These are phyloP conservation scores for Alosa sapidissima DNA, from an alignment of 2,797 vertebrate species.

Conservation along the genomic window DNA sequence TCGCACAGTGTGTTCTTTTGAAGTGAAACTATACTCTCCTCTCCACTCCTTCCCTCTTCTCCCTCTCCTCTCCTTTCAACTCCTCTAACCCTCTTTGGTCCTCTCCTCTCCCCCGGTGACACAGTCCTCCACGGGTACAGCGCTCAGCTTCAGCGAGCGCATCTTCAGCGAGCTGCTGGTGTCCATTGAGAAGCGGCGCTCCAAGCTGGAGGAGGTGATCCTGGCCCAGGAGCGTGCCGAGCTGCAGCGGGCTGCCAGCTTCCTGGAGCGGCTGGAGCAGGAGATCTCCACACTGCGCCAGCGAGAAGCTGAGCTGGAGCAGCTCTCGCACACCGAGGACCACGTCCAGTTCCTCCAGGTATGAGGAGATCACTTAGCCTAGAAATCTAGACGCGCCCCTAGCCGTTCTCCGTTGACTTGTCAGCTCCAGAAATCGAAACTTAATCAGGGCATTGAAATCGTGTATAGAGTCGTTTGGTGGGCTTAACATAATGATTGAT, in stretches of 20 bases:
- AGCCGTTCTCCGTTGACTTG: too few species aligned
- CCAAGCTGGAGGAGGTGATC: slow-evolving; percentile 17
- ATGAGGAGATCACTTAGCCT: background rate
- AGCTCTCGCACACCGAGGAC: background rate
- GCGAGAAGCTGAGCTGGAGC: slow-evolving; percentile 1
- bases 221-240: slow-evolving; percentile 1
- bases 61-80: background rate
- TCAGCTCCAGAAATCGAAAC: too few species aligned
- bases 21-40: background rate
- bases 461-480: too few species aligned
- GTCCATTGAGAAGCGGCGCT: slow-evolving; percentile 5
- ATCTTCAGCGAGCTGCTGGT: slow-evolving; percentile 22
- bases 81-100: background rate
- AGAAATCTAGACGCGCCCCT: too few species aligned
- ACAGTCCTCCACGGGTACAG: background rate
- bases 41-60: background rate
- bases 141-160: slow-evolving; percentile 1
- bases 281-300: background rate
- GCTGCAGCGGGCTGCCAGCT: background rate
- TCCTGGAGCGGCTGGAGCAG: background rate
- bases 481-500: too few species aligned
- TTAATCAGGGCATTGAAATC: too few species aligned
- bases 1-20: background rate
- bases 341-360: slow-evolving; percentile 13
- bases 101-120: background rate